A percentile compares a stretch with the other conserved stretches of the same genome.
Evolutionary conservation across 2,797 vertebrate genomes (phyloP).

Genomic region (Diceros bicornis): DNA sequence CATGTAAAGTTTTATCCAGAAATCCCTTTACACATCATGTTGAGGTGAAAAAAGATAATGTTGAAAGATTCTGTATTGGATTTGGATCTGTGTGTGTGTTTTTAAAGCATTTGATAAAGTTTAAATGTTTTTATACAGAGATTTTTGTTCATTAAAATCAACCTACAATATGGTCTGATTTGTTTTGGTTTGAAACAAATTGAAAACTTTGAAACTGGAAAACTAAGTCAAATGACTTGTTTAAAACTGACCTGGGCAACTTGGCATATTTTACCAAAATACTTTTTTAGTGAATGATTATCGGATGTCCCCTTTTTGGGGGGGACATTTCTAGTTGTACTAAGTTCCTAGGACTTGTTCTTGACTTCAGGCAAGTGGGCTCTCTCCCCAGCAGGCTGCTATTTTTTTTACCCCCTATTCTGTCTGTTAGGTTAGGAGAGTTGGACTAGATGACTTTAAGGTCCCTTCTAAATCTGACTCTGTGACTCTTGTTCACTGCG

Average conservation of each 20-base stretch:
- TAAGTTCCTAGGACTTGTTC: neutral
- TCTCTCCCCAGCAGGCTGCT: neutral
- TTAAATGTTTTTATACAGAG: slow-evolving; percentile 78
- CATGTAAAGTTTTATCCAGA: slow-evolving; percentile 73
- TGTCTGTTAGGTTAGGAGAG: neutral
- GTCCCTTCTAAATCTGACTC: slow-evolving; percentile 50
- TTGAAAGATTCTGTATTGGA: slow-evolving; percentile 73
- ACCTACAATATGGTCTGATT: slow-evolving; percentile 65
- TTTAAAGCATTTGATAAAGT: slow-evolving; percentile 78
- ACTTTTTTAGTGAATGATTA: neutral
- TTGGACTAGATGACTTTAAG: slow-evolving; percentile 44
- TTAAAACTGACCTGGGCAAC: slow-evolving; percentile 40
- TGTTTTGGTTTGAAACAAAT: slow-evolving; percentile 77
- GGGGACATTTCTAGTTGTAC: neutral
- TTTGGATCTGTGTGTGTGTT: slow-evolving; percentile 57
- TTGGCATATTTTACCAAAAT: slow-evolving; percentile 11
- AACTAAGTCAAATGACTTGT: slow-evolving; percentile 59
- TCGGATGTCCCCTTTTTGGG: neutral
- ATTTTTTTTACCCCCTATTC: neutral
- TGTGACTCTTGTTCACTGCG: slow-evolving; percentile 45
- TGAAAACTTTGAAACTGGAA: slow-evolving; percentile 66
- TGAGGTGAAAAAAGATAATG: slow-evolving; percentile 64
- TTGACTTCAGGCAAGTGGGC: neutral
- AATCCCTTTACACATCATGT: slow-evolving; percentile 59
- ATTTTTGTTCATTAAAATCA: slow-evolving; percentile 83